A percentile compares a stretch with the other conserved stretches of the same genome.
phyloP scores from a whole-genome alignment of 2,888 invertebrate species.

The Megastigmus dorsalis region DNA sequence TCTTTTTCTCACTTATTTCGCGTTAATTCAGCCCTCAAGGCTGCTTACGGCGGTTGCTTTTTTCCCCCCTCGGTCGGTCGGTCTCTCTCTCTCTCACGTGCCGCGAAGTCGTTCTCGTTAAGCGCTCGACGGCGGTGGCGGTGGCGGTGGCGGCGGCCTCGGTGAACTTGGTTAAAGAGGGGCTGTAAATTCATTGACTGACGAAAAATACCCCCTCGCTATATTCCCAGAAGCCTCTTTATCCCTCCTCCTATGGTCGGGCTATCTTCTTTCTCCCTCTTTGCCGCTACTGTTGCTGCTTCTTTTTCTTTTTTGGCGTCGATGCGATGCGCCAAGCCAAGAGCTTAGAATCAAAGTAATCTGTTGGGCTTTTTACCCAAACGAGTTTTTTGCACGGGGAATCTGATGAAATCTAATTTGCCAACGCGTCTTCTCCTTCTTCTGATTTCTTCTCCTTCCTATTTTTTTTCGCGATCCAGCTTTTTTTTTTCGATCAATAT shows the following conservation, averaged over 20 bases:
- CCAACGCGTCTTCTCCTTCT: slow-evolving; percentile 5
- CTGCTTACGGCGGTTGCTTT: slow-evolving; percentile 66
- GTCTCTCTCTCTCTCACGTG: slow-evolving; percentile 66
- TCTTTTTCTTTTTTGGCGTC: background rate
- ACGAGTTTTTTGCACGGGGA: slow-evolving; percentile 33
- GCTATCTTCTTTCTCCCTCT: background rate
- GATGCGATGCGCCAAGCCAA: slow-evolving; percentile 10
- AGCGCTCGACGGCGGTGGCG: slow-evolving; percentile 65
- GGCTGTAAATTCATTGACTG: slow-evolving; percentile 74
- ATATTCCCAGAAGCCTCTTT: slow-evolving; percentile 65
- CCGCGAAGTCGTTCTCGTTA: slow-evolving; percentile 73
- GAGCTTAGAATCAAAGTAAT: slow-evolving; percentile 52
- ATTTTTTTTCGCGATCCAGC: background rate
- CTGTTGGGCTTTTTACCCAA: slow-evolving; percentile 51
- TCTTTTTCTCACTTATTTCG: slow-evolving; percentile 65
- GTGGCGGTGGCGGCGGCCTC: slow-evolving; percentile 57
- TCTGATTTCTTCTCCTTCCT: background rate
- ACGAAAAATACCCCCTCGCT: slow-evolving; percentile 67
- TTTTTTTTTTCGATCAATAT: too few relatives aligned
- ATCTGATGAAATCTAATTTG: slow-evolving; percentile 43
- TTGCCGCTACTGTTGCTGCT: background rate
- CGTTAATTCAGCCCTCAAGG: slow-evolving; percentile 73
- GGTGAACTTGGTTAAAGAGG: slow-evolving; percentile 68
- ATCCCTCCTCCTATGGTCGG: slow-evolving; percentile 38
- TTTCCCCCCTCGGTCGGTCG: too few relatives aligned